Evolutionary conservation across 2,113 vertebrate genomes (phyloP).

Genomic region (Pelmatolapia mariae): DNA sequence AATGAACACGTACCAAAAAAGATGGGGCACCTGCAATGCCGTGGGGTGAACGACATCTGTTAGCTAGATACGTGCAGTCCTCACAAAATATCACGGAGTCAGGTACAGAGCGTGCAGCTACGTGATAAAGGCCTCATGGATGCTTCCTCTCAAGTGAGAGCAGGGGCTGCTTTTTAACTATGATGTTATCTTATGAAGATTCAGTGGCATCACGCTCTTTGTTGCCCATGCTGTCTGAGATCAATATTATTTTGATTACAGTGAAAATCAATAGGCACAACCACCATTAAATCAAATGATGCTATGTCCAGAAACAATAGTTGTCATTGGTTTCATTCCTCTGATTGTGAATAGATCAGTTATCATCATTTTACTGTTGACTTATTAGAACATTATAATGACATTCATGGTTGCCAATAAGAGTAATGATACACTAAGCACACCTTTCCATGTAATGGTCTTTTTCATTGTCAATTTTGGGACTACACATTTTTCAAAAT

Average conservation of each 20-base stretch:
- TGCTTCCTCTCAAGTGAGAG: not conserved
- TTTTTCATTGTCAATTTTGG: not conserved
- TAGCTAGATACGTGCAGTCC: not conserved
- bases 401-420: not conserved
- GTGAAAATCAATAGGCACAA: slow-evolving; percentile 22
- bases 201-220: not conserved
- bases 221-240: not conserved
- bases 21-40: slow-evolving; percentile 1
- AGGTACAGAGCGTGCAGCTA: not conserved
- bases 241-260: slow-evolving; percentile 40
- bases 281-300: slow-evolving; percentile 8
- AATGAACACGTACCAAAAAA: not conserved
- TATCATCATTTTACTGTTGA: not conserved
- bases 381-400: not conserved
- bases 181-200: not conserved
- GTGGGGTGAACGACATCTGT: slow-evolving; percentile 22
- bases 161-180: not conserved
- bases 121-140: not conserved
- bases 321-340: not conserved
- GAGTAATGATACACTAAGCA: not conserved
- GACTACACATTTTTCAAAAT: not conserved
- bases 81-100: not conserved
- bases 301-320: not conserved
- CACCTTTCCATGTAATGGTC: not conserved
- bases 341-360: not conserved